phyloP scores from a whole-genome alignment of 1,140 invertebrate genomes.

The Tetraneura akinire region DNA sequence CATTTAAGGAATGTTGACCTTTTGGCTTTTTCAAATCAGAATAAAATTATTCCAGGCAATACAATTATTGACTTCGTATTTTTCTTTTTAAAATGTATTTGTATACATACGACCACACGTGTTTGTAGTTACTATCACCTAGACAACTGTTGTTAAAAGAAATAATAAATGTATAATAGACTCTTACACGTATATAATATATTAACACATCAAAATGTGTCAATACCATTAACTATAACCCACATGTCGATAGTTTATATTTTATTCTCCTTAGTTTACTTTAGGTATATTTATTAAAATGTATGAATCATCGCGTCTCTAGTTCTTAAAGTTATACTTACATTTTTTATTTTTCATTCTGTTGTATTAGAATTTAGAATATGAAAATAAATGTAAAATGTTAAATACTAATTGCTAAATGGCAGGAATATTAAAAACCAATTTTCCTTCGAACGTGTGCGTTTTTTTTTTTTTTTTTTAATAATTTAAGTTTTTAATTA shows the following conservation, averaged over 20 bases:
- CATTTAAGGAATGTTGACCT: neutral
- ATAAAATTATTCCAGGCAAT: neutral
- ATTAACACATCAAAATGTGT: slow-evolving; percentile 35
- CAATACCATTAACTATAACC: slow-evolving; percentile 36
- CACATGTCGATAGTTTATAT: neutral
- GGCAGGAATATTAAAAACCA: no score
- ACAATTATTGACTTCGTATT: slow-evolving; percentile 20
- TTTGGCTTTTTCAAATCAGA: neutral
- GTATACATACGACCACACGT: neutral
- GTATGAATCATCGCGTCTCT: no score
- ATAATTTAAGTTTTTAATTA: no score
- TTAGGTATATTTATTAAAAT: no score
- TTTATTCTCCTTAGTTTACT: neutral
- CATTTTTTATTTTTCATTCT: no score
- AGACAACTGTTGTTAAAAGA: slow-evolving; percentile 42
- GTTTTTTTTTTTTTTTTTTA: no score
- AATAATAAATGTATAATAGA: slow-evolving; percentile 26
- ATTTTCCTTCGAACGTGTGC: no score
- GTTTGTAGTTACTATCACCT: slow-evolving; percentile 47
- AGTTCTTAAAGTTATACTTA: no score
- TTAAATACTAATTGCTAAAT: no score
- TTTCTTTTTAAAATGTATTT: neutral
- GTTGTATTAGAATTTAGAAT: no score
- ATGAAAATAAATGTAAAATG: no score
- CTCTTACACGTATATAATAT: neutral